Evolutionary conservation across 2,888 invertebrate genomes (phyloP).

Genomic region (Emmelina monodactyla): DNA sequence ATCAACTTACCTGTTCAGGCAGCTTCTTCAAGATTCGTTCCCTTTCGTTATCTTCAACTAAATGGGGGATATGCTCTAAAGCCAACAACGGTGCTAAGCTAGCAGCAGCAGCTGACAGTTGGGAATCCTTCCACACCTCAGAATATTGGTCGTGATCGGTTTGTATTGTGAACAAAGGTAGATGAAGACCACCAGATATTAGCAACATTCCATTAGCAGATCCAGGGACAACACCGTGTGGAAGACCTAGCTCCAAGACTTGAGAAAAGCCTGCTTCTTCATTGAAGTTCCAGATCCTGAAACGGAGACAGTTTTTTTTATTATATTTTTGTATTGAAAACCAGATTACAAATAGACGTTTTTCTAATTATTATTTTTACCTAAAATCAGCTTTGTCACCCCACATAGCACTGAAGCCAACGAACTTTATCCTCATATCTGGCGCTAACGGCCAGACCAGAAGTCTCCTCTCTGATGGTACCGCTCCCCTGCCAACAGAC

Average conservation of each 20-base stretch:
- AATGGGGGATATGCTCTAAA: conserved; percentile 60
- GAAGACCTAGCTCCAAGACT: conserved; percentile 70
- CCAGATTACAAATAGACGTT: too few species aligned
- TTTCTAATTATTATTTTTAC: conserved; percentile 32
- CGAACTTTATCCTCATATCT: conserved; percentile 66
- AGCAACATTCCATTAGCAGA: conserved; percentile 69
- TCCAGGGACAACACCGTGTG: conserved; percentile 70
- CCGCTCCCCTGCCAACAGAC: conserved; percentile 65
- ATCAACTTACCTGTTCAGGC: conserved; percentile 59
- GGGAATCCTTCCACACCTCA: conserved; percentile 54
- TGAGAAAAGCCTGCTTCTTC: conserved; percentile 75
- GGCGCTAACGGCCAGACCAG: conserved; percentile 68
- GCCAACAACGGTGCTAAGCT: conserved; percentile 66
- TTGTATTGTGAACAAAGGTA: conserved; percentile 54
- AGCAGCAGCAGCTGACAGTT: conserved; percentile 62
- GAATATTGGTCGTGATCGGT: conserved; percentile 47
- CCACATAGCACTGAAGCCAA: conserved; percentile 72
- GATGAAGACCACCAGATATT: conserved; percentile 69
- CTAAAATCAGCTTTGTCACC: conserved; percentile 71
- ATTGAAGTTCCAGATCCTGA: conserved; percentile 74
- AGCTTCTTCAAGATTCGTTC: conserved; percentile 57
- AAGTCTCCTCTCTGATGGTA: conserved; percentile 61
- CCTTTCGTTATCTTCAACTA: conserved; percentile 57
- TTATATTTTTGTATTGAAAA: not conserved
- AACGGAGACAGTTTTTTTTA: conserved; percentile 16